phyloP scores from a whole-genome alignment of 2,797 vertebrate genomes.

The Hydrocynus forskahlii region DNA sequence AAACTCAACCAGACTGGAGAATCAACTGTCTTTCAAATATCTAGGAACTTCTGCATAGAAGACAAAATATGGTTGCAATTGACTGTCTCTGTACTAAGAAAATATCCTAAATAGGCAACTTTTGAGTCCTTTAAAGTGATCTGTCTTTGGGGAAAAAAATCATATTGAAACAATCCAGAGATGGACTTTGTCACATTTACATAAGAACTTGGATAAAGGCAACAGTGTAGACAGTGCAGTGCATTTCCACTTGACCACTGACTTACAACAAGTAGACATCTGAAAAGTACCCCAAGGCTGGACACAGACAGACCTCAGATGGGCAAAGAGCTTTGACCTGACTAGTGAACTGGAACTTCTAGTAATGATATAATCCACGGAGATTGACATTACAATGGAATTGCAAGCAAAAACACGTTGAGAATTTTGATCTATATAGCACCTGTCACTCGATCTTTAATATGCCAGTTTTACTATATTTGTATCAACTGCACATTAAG shows the following conservation, averaged over 20 bases:
- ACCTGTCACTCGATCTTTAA: not conserved
- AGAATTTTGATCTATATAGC: not conserved
- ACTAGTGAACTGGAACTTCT: not conserved
- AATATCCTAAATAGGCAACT: too few relatives aligned
- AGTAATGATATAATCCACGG: not conserved
- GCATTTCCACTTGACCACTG: constrained; percentile 38
- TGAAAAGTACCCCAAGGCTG: not conserved
- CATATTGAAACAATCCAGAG: constrained; percentile 55
- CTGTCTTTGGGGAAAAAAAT: constrained; percentile 36
- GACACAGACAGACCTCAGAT: constrained; percentile 1
- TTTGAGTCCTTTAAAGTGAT: constrained; percentile 39
- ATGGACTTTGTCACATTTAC: constrained; percentile 46
- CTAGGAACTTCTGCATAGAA: constrained; percentile 25
- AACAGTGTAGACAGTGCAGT: constrained; percentile 17
- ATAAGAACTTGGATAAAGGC: constrained; percentile 54
- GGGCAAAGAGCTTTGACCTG: constrained; percentile 16
- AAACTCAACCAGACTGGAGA: too few relatives aligned
- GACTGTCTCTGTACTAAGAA: too few relatives aligned
- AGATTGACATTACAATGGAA: not conserved
- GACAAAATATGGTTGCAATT: too few relatives aligned
- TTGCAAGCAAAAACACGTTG: not conserved
- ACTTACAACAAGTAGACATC: constrained; percentile 59
- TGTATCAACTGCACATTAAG: not conserved
- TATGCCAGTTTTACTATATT: not conserved
- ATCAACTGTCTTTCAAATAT: too few relatives aligned